Conservation (phyloP, 1,140 invertebrate genomes). For the Pogonus chalceus region DNA sequence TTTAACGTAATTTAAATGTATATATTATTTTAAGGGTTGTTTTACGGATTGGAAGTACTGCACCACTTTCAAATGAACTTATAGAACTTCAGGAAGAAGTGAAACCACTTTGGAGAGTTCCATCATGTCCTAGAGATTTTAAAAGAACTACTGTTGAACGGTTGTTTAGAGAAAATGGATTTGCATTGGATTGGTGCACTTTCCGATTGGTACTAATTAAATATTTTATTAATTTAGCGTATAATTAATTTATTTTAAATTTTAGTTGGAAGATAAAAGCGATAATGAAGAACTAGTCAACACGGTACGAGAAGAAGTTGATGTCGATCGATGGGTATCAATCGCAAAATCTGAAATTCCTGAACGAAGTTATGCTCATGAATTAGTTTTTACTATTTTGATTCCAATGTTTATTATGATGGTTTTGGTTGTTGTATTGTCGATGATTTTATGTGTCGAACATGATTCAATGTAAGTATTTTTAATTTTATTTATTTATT, state of each 20-base stretch:
- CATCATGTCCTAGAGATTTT: conserved; percentile 66
- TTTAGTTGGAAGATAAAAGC: conserved; percentile 35
- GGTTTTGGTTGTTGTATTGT: conserved; percentile 53
- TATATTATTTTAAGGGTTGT: conserved; percentile 56
- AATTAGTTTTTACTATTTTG: conserved; percentile 60
- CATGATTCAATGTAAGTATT: conserved; percentile 67
- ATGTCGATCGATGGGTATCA: conserved; percentile 43
- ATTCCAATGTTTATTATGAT: conserved; percentile 58
- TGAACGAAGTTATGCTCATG: conserved; percentile 55
- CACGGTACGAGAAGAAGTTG: conserved; percentile 16
- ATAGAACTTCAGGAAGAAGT: conserved; percentile 72
- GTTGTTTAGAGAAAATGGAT: conserved; percentile 64
- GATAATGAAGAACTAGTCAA: conserved; percentile 22
- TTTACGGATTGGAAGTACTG: conserved; percentile 63
- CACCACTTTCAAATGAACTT: conserved; percentile 62
- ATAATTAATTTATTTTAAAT: conserved; percentile 4
- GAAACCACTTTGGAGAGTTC: conserved; percentile 60
- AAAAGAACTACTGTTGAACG: conserved; percentile 78
- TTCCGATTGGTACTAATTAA: conserved; percentile 76
- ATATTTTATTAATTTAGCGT: too few relatives aligned
- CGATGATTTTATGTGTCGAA: conserved; percentile 64
- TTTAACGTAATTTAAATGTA: neutral
- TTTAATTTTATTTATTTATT: conserved; percentile 3
- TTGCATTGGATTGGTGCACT: conserved; percentile 80
- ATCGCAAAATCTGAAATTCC: conserved; percentile 50